Base-by-base conservation (phyloP, 2,113 vertebrate genomes). In the Danionella cerebrum region DNA sequence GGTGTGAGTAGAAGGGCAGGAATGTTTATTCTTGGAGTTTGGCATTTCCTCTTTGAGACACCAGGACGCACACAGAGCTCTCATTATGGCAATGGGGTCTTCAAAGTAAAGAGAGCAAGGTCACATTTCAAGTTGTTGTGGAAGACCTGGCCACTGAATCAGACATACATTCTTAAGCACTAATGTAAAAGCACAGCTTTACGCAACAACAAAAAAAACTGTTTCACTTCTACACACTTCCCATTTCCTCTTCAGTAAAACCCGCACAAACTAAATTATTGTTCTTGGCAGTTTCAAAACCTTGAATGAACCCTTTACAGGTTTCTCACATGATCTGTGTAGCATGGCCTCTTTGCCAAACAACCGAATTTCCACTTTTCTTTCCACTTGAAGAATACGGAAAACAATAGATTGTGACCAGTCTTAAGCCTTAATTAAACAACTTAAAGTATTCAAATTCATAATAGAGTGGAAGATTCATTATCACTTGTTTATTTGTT, bases 1-100 rank as follows among this genome's bases (percentile, higher is more conserved):
- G 58, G 38, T 58, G 38, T 44, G 8, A 67, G 65, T 42, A 9
- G 22, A 44, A 57, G 39, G 52, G 51, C 16, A 16, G 18, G 45
- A 18, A 27, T 66, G 59, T 72, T 72, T 76, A 72, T 72, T 69
- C 33, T 47, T 36, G 39, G 36, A 52, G 38, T 54, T 38, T 59
- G 69, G 74, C 54, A 71, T 75, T 75, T 75, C 73, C 68, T 45
- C 52, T 41, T 18, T 39, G 22, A 25, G 41, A 38, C 22, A 35
- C 60, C 54, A 29, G 25, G 27, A 25, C 19, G 1, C 35, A 11
- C 50, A 33, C 19, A 60, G 24, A 60, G 2, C 45, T 60, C 39
- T 31, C 36, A 42, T 41, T 42, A 59, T 59, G 58, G 39, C 10
- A 44, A 31, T 19, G 39, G 57, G 19, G 39, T 33, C 39, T 11